A percentile compares a stretch with the other conserved stretches of the same genome.
phyloP scores from a whole-genome alignment of 2,888 invertebrate species.

The Machimus atricapillus region DNA sequence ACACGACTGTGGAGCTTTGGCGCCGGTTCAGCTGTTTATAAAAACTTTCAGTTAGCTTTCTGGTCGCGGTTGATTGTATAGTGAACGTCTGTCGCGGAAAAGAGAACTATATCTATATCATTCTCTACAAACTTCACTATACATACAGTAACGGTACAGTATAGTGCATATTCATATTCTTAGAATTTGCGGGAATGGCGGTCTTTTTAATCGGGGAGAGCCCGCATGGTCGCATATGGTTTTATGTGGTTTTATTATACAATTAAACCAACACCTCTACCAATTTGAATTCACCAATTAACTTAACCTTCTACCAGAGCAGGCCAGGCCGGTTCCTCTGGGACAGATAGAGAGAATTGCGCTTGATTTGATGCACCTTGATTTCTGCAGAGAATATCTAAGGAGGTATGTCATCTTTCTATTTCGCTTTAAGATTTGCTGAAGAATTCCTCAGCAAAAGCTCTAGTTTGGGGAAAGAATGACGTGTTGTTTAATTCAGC shows the following conservation, averaged over 20 bases:
- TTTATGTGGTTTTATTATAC: too few relatives aligned
- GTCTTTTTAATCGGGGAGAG: neutral
- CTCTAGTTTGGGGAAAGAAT: neutral
- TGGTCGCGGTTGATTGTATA: neutral
- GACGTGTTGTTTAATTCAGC: neutral
- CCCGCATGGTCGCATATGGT: too few relatives aligned
- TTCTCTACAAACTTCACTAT: neutral
- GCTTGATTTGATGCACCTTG: neutral
- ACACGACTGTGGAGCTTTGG: slow-evolving; percentile 15
- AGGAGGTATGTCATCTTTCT: neutral
- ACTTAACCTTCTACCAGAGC: neutral
- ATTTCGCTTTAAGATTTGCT: neutral
- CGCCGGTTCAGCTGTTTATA: neutral
- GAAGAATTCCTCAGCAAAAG: neutral
- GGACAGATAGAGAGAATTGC: neutral
- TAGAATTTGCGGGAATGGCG: neutral
- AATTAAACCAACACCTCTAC: too few relatives aligned
- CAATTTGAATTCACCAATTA: too few relatives aligned
- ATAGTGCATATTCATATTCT: neutral
- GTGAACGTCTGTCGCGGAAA: neutral
- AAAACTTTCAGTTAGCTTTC: neutral
- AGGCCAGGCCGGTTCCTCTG: neutral
- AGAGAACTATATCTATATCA: neutral
- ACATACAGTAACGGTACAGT: neutral
- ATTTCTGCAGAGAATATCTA: neutral